Base-by-base conservation (phyloP, 2,888 invertebrate species). In the Noctua janthina region DNA sequence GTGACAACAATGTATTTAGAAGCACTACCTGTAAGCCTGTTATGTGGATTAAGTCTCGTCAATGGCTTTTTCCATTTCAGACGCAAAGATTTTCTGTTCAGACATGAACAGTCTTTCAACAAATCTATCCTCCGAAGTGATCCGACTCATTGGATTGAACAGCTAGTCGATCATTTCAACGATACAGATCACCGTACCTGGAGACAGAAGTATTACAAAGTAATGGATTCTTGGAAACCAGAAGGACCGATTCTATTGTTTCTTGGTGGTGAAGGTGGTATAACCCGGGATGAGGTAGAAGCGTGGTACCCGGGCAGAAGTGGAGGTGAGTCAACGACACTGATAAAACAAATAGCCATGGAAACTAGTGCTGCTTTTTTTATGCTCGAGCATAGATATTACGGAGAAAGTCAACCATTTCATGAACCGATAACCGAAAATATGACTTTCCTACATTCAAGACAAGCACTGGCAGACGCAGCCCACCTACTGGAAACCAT, bases 81-180 rank as follows among this genome's bases (percentile, higher is more conserved):
- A 17, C 29, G 23, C 39, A 39, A 13, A 46, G 54, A 79, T 49
- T 71, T 49, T 39, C 11, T n/a, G 0, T 35, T 81, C 3, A 6
- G 78, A 49, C 17, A 59, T 17, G 39, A 46, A 15, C 39, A 51
- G 7, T 43, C 56, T 35, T 67, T 67, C 29, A 68, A 73, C 7
- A 17, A 59, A 43, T 59, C 72, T 43, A 23, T 43, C 66, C 90
- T 43, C 64, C 83, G 8, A 90, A 43, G n/a, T 20, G 4, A 91
- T 11, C 76, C 87, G 68, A 92, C 91, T 13, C 87, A 87, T 80
- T 94, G 94, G 94, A 91, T 95, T 11, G 87, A 91, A 73, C 95
- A 95, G 85, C 93, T 93, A 1, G 76, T 96, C 59, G 94, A 96
- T 70, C 94, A 96, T 86, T 96, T 95, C 68, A 89, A 95, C 83